Base-by-base conservation (phyloP, 1,140 invertebrate species). In the Drosophila triauraria region DNA sequence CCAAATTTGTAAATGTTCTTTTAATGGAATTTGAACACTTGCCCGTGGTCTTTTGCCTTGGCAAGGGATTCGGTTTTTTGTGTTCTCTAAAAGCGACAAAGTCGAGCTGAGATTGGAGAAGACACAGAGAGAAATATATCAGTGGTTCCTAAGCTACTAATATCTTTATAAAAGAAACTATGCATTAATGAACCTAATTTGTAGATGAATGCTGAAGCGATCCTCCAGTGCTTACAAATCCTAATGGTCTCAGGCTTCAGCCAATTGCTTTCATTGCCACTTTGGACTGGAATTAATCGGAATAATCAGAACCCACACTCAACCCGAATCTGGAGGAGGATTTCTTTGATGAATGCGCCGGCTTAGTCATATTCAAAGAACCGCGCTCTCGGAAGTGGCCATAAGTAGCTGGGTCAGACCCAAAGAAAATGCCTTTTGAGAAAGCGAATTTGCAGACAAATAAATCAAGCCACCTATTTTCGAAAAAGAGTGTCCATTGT, bases 401-500 rank as follows among this genome's bases (percentile, higher is more conserved):
- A 59, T 72, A 72, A 51, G 70, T 65, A 75, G 75, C 59, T 76
- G 74, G 74, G 23, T 75, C 74, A 67, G 61, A 13, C 38, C 68
- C 70, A 71, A 68, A 9, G 32, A 10, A 75, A 88, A 87, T 87
- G 82, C 84, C 81, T 84, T 90, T 88, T 90, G 85, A 84, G 83
- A 91, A 91, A 91, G 87, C 83, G 84, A 87, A 88, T 87, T 87
- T 81, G 82, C 90, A 91, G 90, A 91, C 90, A 91, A 91, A 91
- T 91, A 91, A 91, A 91, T 91, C 90, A 91, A 91, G 85, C 82
- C 90, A 91, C 90, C 90, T 91, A 84, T 84, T 82, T 81, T 70
- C 84, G 63, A 53, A 77, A 68, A 77, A 77, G 85, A 90, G 85
- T 90, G 85, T 84, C 85, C 85, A 90, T 90, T 90, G 85, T 87